These are phyloP conservation scores for Aurelia sp. DNA, from an alignment of 30 jellyfish, hydroid and myxozoan genomes.

Conservation along the genomic window DNA sequence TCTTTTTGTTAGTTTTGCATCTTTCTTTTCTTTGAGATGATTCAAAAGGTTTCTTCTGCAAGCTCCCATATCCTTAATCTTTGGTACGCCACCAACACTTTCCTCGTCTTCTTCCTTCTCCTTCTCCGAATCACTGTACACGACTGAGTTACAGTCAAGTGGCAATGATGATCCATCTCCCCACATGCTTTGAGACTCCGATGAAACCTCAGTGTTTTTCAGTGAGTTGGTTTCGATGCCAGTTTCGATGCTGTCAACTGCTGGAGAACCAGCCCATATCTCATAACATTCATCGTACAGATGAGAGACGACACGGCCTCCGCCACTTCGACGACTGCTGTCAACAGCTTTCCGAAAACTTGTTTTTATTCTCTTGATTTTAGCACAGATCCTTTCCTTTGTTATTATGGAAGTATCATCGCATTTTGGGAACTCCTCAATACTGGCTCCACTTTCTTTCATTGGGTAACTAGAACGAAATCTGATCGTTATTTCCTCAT, in stretches of 20 bases:
- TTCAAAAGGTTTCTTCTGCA: constrained; percentile 20
- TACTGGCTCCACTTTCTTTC: neutral
- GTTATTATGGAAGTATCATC: neutral
- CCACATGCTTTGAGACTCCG: too few relatives aligned
- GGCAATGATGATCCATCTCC: too few relatives aligned
- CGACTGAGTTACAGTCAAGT: too few relatives aligned
- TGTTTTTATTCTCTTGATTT: constrained; percentile 15
- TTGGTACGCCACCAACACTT: neutral
- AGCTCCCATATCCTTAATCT: constrained; percentile 28
- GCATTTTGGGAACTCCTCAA: constrained; percentile 8
- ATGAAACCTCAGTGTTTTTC: neutral
- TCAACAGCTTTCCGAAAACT: constrained; percentile 31
- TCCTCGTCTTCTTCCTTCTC: too few relatives aligned
- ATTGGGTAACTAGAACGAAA: constrained; percentile 11
- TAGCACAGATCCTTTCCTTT: constrained; percentile 23
- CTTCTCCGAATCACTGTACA: too few relatives aligned
- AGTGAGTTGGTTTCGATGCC: constrained; percentile 9
- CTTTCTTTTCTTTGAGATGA: constrained; percentile 15
- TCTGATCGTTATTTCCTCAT: neutral
- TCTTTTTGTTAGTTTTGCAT: constrained; percentile 7
- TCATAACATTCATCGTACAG: constrained; percentile 27
- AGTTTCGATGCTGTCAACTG: constrained; percentile 26
- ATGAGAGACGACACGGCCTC: neutral
- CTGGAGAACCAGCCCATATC: constrained; percentile 42
- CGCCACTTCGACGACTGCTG: constrained; percentile 24